Percentiles rank a stretch among this genome's conserved stretches.
Evolutionary conservation across 2,888 invertebrate genomes (phyloP).

Genomic region (Epinotia nisella): DNA sequence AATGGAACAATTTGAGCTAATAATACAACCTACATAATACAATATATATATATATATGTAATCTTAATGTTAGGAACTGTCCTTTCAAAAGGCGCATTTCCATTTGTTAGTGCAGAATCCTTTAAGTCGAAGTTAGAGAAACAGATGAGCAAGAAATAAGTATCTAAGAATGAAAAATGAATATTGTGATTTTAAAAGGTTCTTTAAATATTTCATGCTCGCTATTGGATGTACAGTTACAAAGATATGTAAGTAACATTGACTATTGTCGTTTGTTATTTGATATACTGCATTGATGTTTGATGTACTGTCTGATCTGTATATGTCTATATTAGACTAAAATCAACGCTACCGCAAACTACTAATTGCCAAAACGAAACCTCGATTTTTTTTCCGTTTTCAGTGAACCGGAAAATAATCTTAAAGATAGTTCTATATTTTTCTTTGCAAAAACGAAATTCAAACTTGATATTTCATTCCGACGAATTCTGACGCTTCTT

Average conservation of each 20-base stretch:
- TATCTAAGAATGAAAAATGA: background rate
- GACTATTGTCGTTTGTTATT: background rate
- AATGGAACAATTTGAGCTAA: too few species aligned
- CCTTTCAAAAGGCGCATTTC: background rate
- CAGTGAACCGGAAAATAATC: too few species aligned
- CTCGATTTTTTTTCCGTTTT: too few species aligned
- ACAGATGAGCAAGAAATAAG: background rate
- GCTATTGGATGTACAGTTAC: slow-evolving; percentile 56
- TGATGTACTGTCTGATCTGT: slow-evolving; percentile 1
- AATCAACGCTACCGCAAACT: too few species aligned
- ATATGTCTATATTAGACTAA: background rate
- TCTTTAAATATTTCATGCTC: slow-evolving; percentile 21
- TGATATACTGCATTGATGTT: slow-evolving; percentile 4
- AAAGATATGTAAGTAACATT: slow-evolving; percentile 51
- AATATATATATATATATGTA: too few species aligned
- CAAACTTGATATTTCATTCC: too few species aligned
- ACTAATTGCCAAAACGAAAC: too few species aligned
- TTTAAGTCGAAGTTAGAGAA: background rate
- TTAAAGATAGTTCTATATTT: too few species aligned
- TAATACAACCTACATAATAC: too few species aligned
- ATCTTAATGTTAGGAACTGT: background rate
- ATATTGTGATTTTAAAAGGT: background rate
- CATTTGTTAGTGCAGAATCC: background rate
- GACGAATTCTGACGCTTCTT: too few species aligned
- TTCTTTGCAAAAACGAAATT: too few species aligned